Conservation (phyloP, 64 coral and sea anemone genomes). For the Actinia tenebrosa region DNA sequence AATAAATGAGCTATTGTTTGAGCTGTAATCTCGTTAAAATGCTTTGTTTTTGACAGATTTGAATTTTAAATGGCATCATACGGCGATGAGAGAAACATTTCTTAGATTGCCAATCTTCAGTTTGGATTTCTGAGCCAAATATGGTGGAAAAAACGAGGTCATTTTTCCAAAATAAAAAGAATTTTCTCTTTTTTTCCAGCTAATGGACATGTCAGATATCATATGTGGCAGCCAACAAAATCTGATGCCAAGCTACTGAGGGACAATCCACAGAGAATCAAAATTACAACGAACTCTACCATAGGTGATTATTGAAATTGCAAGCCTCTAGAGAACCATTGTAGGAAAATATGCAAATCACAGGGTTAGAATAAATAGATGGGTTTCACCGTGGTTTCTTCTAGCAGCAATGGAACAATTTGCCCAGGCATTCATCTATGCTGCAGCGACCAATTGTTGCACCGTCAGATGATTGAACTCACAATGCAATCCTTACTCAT, state of each 20-base stretch:
- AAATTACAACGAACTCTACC: slow-evolving; percentile 69
- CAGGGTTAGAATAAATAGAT: no score
- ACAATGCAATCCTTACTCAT: not conserved
- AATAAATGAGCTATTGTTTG: not conserved
- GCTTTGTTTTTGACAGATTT: not conserved
- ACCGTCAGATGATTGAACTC: no score
- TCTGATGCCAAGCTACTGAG: slow-evolving; percentile 61
- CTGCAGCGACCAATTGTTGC: no score
- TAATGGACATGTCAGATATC: slow-evolving; percentile 65
- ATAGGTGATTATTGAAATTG: slow-evolving; percentile 48
- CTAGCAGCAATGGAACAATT: no score
- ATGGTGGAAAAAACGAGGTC: no score
- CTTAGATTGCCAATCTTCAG: no score
- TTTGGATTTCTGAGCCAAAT: no score
- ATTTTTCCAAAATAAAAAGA: no score
- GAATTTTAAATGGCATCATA: not conserved
- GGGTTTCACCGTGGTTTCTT: no score
- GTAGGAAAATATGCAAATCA: no score
- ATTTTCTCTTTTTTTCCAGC: slow-evolving; percentile 12
- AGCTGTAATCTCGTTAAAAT: not conserved
- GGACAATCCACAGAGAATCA: slow-evolving; percentile 80
- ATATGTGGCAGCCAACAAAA: slow-evolving; percentile 70
- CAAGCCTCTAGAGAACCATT: not conserved
- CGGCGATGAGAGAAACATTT: not conserved
- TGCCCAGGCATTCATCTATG: no score